A percentile compares a stretch with the other conserved stretches of the same genome.
Conservation (phyloP, 92 coral and sea anemone species). For the Siderastrea radians region DNA sequence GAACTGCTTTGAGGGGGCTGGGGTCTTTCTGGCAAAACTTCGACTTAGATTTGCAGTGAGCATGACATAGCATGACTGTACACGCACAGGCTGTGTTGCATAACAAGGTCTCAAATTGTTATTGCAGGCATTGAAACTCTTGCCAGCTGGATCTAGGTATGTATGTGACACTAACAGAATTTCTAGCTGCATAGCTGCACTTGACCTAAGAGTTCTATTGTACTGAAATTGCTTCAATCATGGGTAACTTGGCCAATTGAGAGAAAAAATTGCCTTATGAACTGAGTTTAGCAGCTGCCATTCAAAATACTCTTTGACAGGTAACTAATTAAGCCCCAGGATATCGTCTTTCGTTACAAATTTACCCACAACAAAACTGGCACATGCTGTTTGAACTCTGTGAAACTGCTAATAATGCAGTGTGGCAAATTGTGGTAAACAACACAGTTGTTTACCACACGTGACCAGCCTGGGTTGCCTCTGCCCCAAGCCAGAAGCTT, state of each 20-base stretch:
- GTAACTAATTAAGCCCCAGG: conserved; percentile 26
- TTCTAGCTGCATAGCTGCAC: conserved; percentile 29
- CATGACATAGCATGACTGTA: no score
- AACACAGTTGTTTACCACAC: background rate
- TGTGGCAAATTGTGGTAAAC: conserved; percentile 28
- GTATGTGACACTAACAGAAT: background rate
- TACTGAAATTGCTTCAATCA: conserved; percentile 8
- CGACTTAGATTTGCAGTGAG: no score
- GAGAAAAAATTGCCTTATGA: conserved; percentile 29
- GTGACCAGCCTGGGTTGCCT: no score
- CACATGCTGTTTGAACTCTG: conserved; percentile 34
- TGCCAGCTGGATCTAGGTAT: no score
- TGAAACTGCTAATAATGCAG: conserved; percentile 12
- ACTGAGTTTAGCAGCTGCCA: conserved; percentile 15
- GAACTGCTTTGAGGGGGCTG: no score
- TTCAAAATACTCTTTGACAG: conserved; percentile 42
- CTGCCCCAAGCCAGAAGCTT: no score
- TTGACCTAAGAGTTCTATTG: conserved; percentile 23
- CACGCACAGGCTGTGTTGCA: no score
- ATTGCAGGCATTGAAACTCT: no score
- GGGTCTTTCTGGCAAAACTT: no score
- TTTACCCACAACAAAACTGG: conserved; percentile 17
- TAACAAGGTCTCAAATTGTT: no score
- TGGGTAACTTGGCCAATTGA: conserved; percentile 9
- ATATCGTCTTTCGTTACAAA: conserved; percentile 30